phyloP scores from a whole-genome alignment of 2,113 vertebrate species.

The Pollachius pollachius region DNA sequence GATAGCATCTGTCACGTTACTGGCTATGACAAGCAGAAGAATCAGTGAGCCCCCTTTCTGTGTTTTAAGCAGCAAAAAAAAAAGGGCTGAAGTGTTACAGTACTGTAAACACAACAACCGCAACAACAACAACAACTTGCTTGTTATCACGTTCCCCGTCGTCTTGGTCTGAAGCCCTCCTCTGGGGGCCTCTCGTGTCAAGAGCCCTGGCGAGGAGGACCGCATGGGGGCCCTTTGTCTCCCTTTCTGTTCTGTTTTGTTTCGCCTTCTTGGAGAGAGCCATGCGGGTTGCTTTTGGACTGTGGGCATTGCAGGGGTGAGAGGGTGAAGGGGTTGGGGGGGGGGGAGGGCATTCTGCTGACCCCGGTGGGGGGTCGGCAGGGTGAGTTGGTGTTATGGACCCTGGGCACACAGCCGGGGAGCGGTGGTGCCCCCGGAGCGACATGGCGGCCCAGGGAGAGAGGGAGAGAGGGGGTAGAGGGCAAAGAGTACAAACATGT shows the following conservation, averaged over 20 bases:
- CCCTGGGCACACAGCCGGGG: constrained; percentile 61
- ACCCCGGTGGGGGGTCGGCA: constrained; percentile 50
- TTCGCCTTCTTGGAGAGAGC: constrained; percentile 64
- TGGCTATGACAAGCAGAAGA: constrained; percentile 58
- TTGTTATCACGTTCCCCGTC: constrained; percentile 62
- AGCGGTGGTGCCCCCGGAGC: constrained; percentile 60
- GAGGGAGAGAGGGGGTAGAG: constrained; percentile 65
- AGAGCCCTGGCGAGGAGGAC: constrained; percentile 58
- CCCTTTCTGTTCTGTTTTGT: constrained; percentile 71
- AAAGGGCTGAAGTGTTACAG: constrained; percentile 64
- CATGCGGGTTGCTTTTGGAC: constrained; percentile 60
- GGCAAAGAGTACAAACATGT: constrained; percentile 77
- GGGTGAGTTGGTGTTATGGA: constrained; percentile 67
- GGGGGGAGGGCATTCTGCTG: constrained; percentile 51
- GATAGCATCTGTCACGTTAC: constrained; percentile 59
- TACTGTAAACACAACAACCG: constrained; percentile 54
- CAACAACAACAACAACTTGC: constrained; percentile 36
- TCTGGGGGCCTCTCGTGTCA: constrained; percentile 60
- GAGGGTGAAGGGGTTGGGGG: constrained; percentile 37
- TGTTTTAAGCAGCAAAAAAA: constrained; percentile 52
- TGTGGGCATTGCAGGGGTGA: constrained; percentile 50
- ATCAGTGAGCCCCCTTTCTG: constrained; percentile 41
- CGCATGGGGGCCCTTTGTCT: constrained; percentile 62
- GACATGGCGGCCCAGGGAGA: constrained; percentile 62
- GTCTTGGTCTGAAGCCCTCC: constrained; percentile 56